These are phyloP conservation scores for Xerus inauris DNA, from an alignment of 2,113 vertebrate genomes.

Conservation along the genomic window DNA sequence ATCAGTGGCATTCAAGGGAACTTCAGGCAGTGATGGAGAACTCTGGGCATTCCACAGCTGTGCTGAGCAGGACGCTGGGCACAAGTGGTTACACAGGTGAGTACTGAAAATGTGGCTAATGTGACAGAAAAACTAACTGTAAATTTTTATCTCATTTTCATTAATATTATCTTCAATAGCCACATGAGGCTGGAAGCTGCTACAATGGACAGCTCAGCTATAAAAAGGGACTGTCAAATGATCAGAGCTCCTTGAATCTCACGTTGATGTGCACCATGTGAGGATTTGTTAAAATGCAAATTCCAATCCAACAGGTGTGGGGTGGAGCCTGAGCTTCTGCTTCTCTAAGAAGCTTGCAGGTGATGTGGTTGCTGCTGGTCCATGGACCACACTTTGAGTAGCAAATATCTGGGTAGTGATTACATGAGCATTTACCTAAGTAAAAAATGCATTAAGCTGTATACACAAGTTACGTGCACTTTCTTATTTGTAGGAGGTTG, in stretches of 20 bases:
- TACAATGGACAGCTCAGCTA: background rate
- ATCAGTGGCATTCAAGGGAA: background rate
- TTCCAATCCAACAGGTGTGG: background rate
- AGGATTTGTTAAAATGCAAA: background rate
- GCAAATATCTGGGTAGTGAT: background rate
- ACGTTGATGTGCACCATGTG: rapidly evolving
- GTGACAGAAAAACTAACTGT: background rate
- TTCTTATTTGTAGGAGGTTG: background rate
- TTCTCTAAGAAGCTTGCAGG: background rate
- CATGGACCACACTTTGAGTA: background rate
- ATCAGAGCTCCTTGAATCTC: background rate
- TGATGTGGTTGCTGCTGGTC: background rate
- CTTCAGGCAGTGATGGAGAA: background rate
- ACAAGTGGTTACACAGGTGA: rapidly evolving
- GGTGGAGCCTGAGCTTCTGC: background rate
- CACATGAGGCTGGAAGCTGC: background rate
- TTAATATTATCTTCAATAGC: background rate
- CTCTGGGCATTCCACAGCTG: background rate
- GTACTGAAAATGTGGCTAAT: background rate
- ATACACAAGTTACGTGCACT: rapidly evolving
- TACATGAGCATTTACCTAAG: background rate
- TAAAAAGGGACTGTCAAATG: background rate
- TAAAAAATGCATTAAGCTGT: background rate
- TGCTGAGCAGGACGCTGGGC: rapidly evolving
- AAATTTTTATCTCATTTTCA: background rate